A percentile compares a stretch with the other conserved stretches of the same genome.
phyloP scores from a whole-genome alignment of 2,113 vertebrate genomes.

The Gallinago jamesoni region DNA sequence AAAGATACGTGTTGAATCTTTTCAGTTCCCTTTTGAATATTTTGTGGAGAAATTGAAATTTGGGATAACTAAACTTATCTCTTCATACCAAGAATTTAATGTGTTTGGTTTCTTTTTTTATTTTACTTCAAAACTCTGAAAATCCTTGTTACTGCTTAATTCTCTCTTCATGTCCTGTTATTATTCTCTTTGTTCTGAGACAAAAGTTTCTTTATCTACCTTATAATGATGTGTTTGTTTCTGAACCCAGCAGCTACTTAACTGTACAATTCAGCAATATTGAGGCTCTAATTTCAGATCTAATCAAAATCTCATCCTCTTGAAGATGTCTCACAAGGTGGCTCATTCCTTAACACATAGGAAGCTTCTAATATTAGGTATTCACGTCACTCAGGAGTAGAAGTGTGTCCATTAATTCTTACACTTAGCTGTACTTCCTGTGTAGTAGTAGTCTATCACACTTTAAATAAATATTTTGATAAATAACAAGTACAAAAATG shows the following conservation, averaged over 20 bases:
- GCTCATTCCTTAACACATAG: neutral
- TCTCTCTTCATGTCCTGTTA: neutral
- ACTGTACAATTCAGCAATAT: neutral
- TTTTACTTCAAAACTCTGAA: neutral
- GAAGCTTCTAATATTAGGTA: neutral
- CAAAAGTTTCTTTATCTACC: neutral
- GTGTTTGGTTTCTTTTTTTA: too few species aligned
- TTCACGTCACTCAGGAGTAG: neutral
- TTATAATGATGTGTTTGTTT: neutral
- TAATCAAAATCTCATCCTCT: neutral
- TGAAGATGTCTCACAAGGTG: neutral
- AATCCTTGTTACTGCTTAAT: neutral
- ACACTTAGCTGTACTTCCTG: neutral
- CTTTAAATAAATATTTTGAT: neutral
- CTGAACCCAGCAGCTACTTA: neutral
- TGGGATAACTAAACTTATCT: neutral
- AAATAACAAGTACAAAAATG: neutral
- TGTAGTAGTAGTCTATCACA: neutral
- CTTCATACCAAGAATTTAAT: neutral
- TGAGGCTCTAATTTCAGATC: neutral
- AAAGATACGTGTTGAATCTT: neutral
- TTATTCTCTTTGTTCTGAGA: neutral
- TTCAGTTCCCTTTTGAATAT: neutral
- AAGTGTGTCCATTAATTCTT: neutral
- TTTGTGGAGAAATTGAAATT: neutral